Evolutionary conservation across 2,888 invertebrate species (phyloP), one percentile per base, ranked within the genome.

Genomic region (Habrosyne pyritoides): DNA sequence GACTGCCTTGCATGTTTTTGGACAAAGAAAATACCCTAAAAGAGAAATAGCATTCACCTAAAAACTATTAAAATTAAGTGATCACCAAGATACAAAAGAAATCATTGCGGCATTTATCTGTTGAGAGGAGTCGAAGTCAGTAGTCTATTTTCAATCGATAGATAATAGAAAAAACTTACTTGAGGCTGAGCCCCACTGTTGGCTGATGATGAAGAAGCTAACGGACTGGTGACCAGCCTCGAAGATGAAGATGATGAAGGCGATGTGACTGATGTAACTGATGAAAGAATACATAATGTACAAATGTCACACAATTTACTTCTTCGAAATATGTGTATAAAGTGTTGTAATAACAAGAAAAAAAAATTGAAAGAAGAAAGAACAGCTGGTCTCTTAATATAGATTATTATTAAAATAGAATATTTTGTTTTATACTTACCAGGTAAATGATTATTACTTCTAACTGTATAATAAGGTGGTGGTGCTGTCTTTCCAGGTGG

Each of bases 401-500:
- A n/a, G n/a, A n/a, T n/a, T n/a, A n/a, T n/a, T 42, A 42, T 2
- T 2, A 42, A 8, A 42, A 7, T 2, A 18, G 2, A 18, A 42
- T 6, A 14, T 36, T 2, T 0, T 10, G n/a, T 36, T 18, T 18
- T 8, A 18, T 42, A 70, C 73, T 69, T 76, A 88, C 89, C 82
- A 61, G 86, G 76, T 46, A 84, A 68, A 21, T 86, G 79, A 52
- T 71, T 83, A 7, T 81, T 78, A 61, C 80, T 89, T 62, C 90
- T 77, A 21, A 89, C 71, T 1, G 90, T 83, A 55, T 94, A 94
- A 75, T 96, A 96, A 3, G 96, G 96, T 18, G 96, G 96, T 24
- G 96, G 96, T 50, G 96, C 96, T 53, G 96, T 96, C 64, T 96
- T 97, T 42, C 95, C 95, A 56, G 94, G 94, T 36, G 95, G 95